A percentile compares a stretch with the other conserved stretches of the same genome.
These are phyloP conservation scores for Onychostruthus taczanowskii DNA, from an alignment of 2,113 vertebrate species.

Conservation along the genomic window DNA sequence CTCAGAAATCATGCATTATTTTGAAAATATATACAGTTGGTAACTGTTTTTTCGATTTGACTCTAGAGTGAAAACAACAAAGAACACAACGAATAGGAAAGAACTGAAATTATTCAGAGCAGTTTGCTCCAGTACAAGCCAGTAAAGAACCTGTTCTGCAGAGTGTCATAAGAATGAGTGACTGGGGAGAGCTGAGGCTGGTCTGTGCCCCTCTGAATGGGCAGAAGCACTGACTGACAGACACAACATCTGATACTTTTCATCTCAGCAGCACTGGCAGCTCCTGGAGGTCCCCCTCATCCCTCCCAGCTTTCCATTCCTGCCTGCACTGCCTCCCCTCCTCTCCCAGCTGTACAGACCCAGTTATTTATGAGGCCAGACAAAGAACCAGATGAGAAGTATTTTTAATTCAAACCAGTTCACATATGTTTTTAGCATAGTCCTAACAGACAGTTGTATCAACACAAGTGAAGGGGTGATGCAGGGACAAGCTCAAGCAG, in stretches of 20 bases:
- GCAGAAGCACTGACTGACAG: not conserved
- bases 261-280: not conserved
- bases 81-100: not conserved
- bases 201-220: not conserved
- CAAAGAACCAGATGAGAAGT: slow-evolving; percentile 10
- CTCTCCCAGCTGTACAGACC: not conserved
- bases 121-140: not conserved
- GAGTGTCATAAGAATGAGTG: not conserved
- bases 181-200: not conserved
- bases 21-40: not conserved
- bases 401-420: slow-evolving; percentile 47
- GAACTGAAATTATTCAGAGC: not conserved
- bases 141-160: not conserved
- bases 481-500: slow-evolving; percentile 1
- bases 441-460: not conserved
- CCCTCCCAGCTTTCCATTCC: not conserved
- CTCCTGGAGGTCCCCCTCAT: not conserved
- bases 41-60: not conserved
- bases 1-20: not conserved
- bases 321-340: not conserved
- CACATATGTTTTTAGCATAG: slow-evolving; percentile 13
- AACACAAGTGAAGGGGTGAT: slow-evolving; percentile 1
- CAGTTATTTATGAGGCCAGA: slow-evolving; percentile 16
- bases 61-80: not conserved
- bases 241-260: not conserved